These are phyloP conservation scores for Podarcis cretensis DNA, from an alignment of 2,113 vertebrate species.

Conservation along the genomic window DNA sequence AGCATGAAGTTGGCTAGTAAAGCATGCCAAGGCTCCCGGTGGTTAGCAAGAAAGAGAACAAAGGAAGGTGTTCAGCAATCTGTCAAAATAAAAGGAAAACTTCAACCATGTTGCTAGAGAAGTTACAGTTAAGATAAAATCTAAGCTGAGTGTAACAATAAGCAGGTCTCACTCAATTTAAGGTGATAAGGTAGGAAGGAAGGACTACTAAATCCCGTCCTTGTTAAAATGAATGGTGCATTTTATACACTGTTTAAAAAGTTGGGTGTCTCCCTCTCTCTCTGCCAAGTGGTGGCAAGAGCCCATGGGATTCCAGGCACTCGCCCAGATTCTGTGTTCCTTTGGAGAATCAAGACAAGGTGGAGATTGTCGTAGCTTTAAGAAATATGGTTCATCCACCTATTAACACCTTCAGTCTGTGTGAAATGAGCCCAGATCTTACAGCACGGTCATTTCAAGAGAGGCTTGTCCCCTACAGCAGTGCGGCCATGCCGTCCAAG, in stretches of 20 bases:
- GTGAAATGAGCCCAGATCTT: too few relatives aligned
- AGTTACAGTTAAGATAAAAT: background rate
- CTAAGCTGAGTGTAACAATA: background rate
- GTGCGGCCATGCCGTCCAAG: too few relatives aligned
- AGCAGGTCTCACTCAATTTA: background rate
- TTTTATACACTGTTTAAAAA: background rate
- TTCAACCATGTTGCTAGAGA: background rate
- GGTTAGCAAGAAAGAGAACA: background rate
- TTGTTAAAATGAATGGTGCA: background rate
- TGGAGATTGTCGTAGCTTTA: too few relatives aligned
- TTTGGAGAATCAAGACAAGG: too few relatives aligned
- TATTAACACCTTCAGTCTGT: too few relatives aligned
- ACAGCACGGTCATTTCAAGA: too few relatives aligned
- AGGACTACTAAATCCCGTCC: background rate
- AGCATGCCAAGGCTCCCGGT: background rate
- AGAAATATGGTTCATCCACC: too few relatives aligned
- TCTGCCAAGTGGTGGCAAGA: too few relatives aligned
- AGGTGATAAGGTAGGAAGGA: background rate
- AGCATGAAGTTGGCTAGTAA: slow-evolving; percentile 3
- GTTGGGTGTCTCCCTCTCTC: too few relatives aligned
- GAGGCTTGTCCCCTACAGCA: too few relatives aligned
- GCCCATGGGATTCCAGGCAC: too few relatives aligned
- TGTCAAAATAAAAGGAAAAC: slow-evolving; percentile 12
- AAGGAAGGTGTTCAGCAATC: background rate
- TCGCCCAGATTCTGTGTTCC: too few relatives aligned